A percentile compares a stretch with the other conserved stretches of the same genome.
Conservation (phyloP, 2,797 vertebrate species). For the Bovichtus variegatus region DNA sequence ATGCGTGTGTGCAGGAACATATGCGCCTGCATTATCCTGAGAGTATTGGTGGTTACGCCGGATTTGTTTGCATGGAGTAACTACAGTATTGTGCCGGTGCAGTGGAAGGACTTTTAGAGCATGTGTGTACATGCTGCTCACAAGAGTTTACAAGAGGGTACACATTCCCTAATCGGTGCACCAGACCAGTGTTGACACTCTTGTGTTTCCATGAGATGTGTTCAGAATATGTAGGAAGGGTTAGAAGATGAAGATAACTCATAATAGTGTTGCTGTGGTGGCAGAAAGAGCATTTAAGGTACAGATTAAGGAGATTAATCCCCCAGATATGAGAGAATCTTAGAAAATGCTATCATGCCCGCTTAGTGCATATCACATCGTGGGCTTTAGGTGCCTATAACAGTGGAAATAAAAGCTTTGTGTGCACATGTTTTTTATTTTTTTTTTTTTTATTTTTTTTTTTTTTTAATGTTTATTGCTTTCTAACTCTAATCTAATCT, state of each 20-base stretch:
- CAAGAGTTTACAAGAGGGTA: constrained; percentile 59
- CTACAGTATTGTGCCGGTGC: constrained; percentile 26
- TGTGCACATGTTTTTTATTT: constrained; percentile 23
- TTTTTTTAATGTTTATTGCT: constrained; percentile 38
- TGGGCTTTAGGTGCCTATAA: constrained; percentile 28
- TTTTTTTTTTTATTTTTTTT: too few relatives aligned
- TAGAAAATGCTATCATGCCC: constrained; percentile 39
- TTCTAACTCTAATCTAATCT: constrained; percentile 44
- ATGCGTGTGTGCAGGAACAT: constrained; percentile 3
- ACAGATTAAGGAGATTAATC: constrained; percentile 67
- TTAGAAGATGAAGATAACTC: constrained; percentile 50
- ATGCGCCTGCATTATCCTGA: constrained; percentile 32
- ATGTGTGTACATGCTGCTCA: constrained; percentile 56
- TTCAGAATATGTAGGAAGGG: constrained; percentile 47
- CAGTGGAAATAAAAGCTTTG: constrained; percentile 20
- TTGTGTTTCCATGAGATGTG: constrained; percentile 15
- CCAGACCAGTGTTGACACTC: constrained; percentile 20
- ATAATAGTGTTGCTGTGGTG: constrained; percentile 27
- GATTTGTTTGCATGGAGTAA: constrained; percentile 55
- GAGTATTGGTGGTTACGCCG: constrained; percentile 24
- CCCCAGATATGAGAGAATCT: constrained; percentile 55
- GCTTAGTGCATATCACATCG: constrained; percentile 50
- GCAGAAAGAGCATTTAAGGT: constrained; percentile 40
- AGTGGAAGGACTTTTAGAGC: constrained; percentile 34
- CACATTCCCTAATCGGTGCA: constrained; percentile 49